phyloP scores from a whole-genome alignment of 2,888 invertebrate genomes.

The Vanessa cardui region DNA sequence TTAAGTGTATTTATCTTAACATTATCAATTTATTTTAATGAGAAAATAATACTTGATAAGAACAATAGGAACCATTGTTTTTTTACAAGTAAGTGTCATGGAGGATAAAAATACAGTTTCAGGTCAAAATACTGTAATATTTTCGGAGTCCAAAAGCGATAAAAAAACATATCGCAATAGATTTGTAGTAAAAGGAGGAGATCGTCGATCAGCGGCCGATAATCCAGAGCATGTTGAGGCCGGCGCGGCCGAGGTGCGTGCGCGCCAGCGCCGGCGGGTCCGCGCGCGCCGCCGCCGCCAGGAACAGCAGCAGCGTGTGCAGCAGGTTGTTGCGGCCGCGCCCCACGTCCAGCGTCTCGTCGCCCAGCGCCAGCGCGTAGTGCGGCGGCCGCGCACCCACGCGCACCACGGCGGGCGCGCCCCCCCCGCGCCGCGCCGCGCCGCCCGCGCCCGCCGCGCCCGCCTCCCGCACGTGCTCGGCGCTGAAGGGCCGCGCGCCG shows the following conservation, averaged over 20 bases:
- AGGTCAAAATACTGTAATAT: no score
- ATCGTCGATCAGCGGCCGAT: constrained; percentile 77
- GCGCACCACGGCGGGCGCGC: constrained; percentile 65
- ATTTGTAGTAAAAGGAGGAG: not conserved
- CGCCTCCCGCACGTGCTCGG: constrained; percentile 50
- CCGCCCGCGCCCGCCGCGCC: constrained; percentile 67
- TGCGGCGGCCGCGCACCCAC: constrained; percentile 84
- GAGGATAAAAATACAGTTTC: no score
- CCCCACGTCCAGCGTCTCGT: constrained; percentile 41
- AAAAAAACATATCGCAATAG: not conserved
- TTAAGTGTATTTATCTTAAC: no score
- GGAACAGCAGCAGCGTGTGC: constrained; percentile 91
- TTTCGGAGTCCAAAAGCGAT: no score
- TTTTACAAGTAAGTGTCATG: no score
- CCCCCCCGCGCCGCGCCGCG: constrained; percentile 69
- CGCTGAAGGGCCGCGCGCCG: constrained; percentile 59
- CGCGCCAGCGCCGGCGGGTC: constrained; percentile 80
- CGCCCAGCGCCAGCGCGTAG: constrained; percentile 82
- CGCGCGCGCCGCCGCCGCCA: constrained; percentile 86
- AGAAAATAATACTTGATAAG: no score
- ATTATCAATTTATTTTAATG: no score
- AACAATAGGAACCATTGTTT: no score
- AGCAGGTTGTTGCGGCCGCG: constrained; percentile 93
- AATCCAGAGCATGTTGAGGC: constrained; percentile 91
- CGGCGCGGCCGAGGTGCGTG: constrained; percentile 68